Evolutionary conservation across 2,888 invertebrate genomes (phyloP), one percentile per base, ranked within the genome.

Genomic region (Pachydiplax longipennis): DNA sequence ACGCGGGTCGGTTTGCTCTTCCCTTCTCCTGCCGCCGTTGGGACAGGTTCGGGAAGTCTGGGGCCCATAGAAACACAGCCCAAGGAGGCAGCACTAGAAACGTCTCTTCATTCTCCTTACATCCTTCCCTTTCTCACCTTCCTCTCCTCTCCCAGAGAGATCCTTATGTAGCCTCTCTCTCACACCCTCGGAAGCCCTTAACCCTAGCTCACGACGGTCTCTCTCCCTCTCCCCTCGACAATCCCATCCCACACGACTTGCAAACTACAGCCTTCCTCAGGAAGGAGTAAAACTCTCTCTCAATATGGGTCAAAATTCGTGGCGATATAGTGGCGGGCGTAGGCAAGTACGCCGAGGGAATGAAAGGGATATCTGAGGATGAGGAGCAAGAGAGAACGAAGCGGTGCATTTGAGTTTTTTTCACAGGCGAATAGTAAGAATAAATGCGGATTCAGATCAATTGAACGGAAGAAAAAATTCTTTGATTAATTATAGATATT

Each of bases 31-130:
- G 8, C 65, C 12, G 22, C 87, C 87, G 87, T 87, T 87, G 87
- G 87, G 87, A 87, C 87, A 87, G 87, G 87, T 87, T 87, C 58
- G 87, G 87, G 87, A 61, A 35, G 87, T 87, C 87, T 87, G 87
- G 87, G 87, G 31, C 61, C 61, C 87, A 65, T 65, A 87, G 87
- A 87, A 53, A 37, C 83, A 83, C 83, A 58, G 53, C 73, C 73
- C 73, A 73, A 73, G 25, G 73, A 73, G 31, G 73, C 25, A 83
- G 53, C 82, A 48, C 44, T 48, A 40, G 44, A 44, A 48, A 22
- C 58, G 53, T 58, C 83, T 12, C 82, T 15, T 83, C 82, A 18
- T 53, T 53, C 58, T 58, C 40, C 44, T 44, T 35, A 35, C 18
- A 83, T 53, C 83, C 82, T 82, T 48, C 37, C 25, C 82, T 58